phyloP scores from a whole-genome alignment of 2,888 invertebrate genomes.

The Rhamnusium bicolor region DNA sequence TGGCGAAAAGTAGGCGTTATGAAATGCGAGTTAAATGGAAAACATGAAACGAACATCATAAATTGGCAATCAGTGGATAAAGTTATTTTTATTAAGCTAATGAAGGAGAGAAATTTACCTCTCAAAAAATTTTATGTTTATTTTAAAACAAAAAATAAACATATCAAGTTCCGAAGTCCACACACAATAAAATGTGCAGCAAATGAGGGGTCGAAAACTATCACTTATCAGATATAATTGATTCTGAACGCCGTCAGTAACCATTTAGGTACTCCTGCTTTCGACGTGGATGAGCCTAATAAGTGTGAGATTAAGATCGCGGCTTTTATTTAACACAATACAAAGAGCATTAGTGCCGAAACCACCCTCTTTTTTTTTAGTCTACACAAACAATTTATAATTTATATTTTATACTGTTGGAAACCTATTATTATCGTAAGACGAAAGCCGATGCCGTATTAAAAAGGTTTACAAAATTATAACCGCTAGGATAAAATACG shows the following conservation, averaged over 20 bases:
- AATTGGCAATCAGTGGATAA: too few relatives aligned
- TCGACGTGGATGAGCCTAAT: slow-evolving; percentile 42
- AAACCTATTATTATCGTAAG: slow-evolving; percentile 25
- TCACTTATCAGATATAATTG: slow-evolving; percentile 62
- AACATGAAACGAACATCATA: too few relatives aligned
- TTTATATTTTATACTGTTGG: slow-evolving; percentile 24
- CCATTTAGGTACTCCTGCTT: slow-evolving; percentile 31
- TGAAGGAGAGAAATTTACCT: neutral
- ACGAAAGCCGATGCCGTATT: slow-evolving; percentile 25
- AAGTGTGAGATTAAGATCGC: slow-evolving; percentile 39
- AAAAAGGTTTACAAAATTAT: slow-evolving; percentile 27
- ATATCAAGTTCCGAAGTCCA: neutral
- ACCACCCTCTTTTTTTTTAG: slow-evolving; percentile 31
- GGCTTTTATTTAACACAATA: slow-evolving; percentile 39
- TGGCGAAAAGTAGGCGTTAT: neutral
- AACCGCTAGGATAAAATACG: slow-evolving; percentile 11
- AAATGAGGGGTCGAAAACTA: slow-evolving; percentile 53
- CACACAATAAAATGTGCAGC: neutral
- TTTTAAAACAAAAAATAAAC: slow-evolving; percentile 8
- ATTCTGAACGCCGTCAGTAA: slow-evolving; percentile 58
- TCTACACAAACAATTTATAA: slow-evolving; percentile 39
- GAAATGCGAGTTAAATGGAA: too few relatives aligned
- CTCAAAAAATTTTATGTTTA: neutral
- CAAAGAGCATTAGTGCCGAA: slow-evolving; percentile 38
- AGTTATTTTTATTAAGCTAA: neutral